Percentiles rank a stretch among this genome's conserved stretches.
These are phyloP conservation scores for Calonectris borealis DNA, from an alignment of 2,113 vertebrate genomes.

Conservation along the genomic window DNA sequence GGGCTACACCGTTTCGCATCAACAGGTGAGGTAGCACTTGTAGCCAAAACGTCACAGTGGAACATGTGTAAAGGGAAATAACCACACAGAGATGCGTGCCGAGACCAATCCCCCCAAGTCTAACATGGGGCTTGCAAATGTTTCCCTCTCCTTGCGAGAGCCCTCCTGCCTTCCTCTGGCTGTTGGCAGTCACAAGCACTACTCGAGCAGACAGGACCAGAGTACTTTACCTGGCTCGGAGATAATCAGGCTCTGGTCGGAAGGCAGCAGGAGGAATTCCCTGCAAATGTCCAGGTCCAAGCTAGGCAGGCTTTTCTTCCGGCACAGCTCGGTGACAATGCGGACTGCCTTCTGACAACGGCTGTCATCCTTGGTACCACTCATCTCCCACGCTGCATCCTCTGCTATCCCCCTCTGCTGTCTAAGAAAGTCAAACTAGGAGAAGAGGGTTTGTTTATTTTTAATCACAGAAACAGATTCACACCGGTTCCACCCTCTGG, in stretches of 20 bases:
- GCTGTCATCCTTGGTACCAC: constrained; percentile 45
- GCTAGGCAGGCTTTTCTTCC: constrained; percentile 58
- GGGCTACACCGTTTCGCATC: not conserved
- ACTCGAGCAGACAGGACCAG: not conserved
- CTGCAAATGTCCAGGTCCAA: constrained; percentile 71
- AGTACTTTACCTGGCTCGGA: constrained; percentile 71
- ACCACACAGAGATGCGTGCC: rapidly evolving
- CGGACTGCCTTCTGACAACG: constrained; percentile 68
- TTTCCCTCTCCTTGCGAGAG: not conserved
- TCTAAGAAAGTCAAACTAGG: not conserved
- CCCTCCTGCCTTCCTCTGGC: not conserved
- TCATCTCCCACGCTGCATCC: constrained; percentile 72
- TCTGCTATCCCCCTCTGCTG: constrained; percentile 7
- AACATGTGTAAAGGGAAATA: not conserved
- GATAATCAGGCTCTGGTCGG: constrained; percentile 67
- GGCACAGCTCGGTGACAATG: constrained; percentile 71
- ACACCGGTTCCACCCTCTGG: not conserved
- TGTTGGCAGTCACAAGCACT: not conserved
- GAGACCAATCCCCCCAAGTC: not conserved
- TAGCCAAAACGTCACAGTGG: not conserved
- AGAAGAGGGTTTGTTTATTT: not conserved
- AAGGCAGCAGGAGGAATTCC: constrained; percentile 68
- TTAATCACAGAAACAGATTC: not conserved
- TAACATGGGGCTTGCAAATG: rapidly evolving
- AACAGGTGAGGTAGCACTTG: not conserved